Evolutionary conservation across 2,888 invertebrate species (phyloP).

Genomic region (Nemotelus nigrinus): DNA sequence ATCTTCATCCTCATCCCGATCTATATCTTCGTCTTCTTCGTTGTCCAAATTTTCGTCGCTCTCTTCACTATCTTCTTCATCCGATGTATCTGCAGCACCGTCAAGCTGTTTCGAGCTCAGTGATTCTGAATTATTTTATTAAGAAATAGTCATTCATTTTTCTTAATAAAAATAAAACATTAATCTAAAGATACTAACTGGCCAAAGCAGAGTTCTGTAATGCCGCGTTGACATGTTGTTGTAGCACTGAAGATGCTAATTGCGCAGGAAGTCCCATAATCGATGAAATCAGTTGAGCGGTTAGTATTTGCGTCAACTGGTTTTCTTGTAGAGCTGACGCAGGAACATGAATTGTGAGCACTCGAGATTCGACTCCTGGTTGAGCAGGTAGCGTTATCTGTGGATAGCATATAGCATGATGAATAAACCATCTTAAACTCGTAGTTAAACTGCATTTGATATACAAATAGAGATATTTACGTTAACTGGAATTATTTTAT

Average conservation of each 20-base stretch:
- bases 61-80: conserved; percentile 83
- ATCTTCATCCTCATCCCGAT: conserved; percentile 71
- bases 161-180: conserved; percentile 48
- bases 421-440: conserved; percentile 23
- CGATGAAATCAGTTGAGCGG: conserved; percentile 88
- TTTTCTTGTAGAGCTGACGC: conserved; percentile 83
- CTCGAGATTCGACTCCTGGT: conserved; percentile 75
- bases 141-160: neutral
- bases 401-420: conserved; percentile 49
- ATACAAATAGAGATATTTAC: conserved; percentile 53
- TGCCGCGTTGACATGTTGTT: conserved; percentile 88
- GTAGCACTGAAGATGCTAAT: conserved; percentile 83
- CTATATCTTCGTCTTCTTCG: conserved; percentile 82
- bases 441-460: too few relatives aligned
- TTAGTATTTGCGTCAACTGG: conserved; percentile 76
- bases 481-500: conserved; percentile 70
- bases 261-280: conserved; percentile 87
- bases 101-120: conserved; percentile 68
- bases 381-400: conserved; percentile 86
- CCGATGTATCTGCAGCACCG: conserved; percentile 76
- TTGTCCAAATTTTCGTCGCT: conserved; percentile 74
- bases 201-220: conserved; percentile 69
- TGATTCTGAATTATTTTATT: conserved; percentile 55
- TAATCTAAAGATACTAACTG: conserved; percentile 58
- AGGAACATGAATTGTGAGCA: conserved; percentile 90